Evolutionary conservation across 2,113 vertebrate species (phyloP).

Genomic region (Chaetura pelagica): DNA sequence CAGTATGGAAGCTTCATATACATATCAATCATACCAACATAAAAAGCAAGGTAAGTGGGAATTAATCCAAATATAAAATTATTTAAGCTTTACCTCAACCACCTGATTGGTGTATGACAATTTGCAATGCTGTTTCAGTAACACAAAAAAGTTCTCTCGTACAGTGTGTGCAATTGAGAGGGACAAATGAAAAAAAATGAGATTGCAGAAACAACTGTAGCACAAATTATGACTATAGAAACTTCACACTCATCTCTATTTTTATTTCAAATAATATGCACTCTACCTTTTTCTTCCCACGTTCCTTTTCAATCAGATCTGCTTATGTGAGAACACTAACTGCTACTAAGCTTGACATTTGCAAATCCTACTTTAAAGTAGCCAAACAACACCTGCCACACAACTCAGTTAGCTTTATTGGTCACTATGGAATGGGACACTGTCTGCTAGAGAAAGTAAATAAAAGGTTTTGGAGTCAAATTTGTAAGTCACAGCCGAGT

Average conservation of each 20-base stretch:
- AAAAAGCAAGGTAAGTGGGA: not conserved
- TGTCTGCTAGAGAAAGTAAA: not conserved
- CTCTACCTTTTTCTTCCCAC: conserved; percentile 13
- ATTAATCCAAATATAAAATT: not conserved
- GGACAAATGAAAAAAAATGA: not conserved
- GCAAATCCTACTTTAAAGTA: not conserved
- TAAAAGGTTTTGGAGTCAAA: not conserved
- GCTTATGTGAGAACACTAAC: conserved; percentile 2
- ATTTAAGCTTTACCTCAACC: not conserved
- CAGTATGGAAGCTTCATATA: not conserved
- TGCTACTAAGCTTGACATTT: not conserved
- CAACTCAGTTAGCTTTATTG: not conserved
- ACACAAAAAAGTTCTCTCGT: not conserved
- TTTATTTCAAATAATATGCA: not conserved
- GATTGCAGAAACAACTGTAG: not conserved
- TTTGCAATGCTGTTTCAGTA: not conserved
- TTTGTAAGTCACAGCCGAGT: not conserved
- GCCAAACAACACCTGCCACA: not conserved
- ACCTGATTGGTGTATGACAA: not conserved
- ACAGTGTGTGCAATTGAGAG: not conserved
- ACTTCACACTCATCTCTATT: conserved; percentile 4
- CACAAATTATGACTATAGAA: conserved; percentile 4
- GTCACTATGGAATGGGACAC: not conserved
- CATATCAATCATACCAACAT: not conserved
- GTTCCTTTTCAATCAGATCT: not conserved